Conservation (phyloP, 2,113 vertebrate species). For the Marmota flaviventris region DNA sequence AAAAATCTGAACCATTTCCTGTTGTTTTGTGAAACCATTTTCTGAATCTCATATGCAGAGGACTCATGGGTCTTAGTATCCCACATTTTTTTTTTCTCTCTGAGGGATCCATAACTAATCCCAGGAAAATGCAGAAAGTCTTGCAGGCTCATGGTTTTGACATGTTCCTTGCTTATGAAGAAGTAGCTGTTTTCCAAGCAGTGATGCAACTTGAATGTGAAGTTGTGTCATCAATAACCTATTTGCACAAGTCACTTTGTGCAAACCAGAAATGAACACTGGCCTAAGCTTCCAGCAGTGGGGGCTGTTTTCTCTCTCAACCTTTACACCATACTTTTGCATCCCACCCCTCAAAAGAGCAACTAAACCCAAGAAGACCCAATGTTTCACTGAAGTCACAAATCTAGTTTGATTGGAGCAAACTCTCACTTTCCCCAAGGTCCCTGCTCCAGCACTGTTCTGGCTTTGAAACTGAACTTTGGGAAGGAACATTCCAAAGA, state of each 20-base stretch:
- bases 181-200: neutral
- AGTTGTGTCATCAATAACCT: constrained; percentile 60
- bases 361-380: neutral
- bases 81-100: neutral
- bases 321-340: constrained; percentile 67
- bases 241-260: constrained; percentile 45
- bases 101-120: neutral
- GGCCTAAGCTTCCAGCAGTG: constrained; percentile 75
- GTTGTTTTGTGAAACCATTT: neutral
- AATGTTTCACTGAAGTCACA: constrained; percentile 66
- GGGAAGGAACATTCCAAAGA: constrained; percentile 51
- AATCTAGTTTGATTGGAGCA: constrained; percentile 56
- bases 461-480: constrained; percentile 24
- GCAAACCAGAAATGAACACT: constrained; percentile 79
- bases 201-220: constrained; percentile 32
- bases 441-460: no score
- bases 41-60: constrained; percentile 2
- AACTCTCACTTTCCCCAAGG: neutral
- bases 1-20: neutral
- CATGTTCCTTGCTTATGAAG: neutral
- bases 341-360: constrained; percentile 44
- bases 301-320: constrained; percentile 58
- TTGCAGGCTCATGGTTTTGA: neutral
- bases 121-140: neutral
- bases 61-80: neutral